phyloP scores from a whole-genome alignment of 2,797 vertebrate species.

The Adrianichthys oophorus region DNA sequence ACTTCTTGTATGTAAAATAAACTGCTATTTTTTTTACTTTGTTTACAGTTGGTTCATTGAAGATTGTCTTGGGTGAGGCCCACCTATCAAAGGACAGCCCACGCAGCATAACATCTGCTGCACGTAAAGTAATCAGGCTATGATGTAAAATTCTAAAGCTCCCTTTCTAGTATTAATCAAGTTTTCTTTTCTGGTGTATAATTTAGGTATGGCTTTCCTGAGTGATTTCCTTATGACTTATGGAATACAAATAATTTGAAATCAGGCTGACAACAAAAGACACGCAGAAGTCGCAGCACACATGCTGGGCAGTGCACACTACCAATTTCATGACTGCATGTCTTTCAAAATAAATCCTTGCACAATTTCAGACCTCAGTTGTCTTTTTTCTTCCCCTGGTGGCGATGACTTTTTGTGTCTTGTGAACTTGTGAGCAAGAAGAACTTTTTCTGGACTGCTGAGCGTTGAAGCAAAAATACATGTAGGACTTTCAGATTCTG shows the following conservation, averaged over 20 bases:
- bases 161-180: conserved; percentile 45
- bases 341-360: neutral
- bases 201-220: conserved; percentile 17
- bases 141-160: conserved; percentile 25
- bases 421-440: neutral
- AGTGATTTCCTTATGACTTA: conserved; percentile 10
- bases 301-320: too few relatives aligned
- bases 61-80: conserved; percentile 24
- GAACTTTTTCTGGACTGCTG: conserved; percentile 14
- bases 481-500: conserved; percentile 42
- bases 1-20: too few relatives aligned
- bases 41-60: too few relatives aligned
- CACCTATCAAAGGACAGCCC: conserved; percentile 21
- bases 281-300: too few relatives aligned
- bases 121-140: conserved; percentile 22
- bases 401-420: conserved; percentile 3
- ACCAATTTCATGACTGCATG: too few relatives aligned
- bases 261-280: conserved; percentile 20
- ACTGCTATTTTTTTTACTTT: too few relatives aligned
- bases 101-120: conserved; percentile 33
- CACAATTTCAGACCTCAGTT: too few relatives aligned
- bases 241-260: conserved; percentile 7
- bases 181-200: conserved; percentile 26
- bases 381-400: neutral
- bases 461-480: conserved; percentile 21